phyloP scores from a whole-genome alignment of 2,888 invertebrate genomes.

The Rotaria socialis region DNA sequence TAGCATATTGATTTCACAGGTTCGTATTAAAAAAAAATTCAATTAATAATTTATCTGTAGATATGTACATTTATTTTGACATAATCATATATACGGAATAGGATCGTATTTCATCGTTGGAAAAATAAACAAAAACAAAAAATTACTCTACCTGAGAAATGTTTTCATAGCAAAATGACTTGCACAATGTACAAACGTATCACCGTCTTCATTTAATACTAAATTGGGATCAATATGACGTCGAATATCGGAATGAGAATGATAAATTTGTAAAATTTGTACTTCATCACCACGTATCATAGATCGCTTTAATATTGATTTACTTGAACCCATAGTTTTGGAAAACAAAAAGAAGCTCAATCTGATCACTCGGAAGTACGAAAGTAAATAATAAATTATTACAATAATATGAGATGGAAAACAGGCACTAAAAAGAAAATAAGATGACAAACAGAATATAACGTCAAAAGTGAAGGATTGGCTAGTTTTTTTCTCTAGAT shows the following conservation, averaged over 20 bases:
- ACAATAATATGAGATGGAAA: neutral
- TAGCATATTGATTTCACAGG: no score
- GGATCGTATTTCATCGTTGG: no score
- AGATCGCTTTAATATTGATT: neutral
- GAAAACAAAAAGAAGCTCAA: neutral
- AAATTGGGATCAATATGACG: neutral
- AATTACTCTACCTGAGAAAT: slow-evolving; percentile 3
- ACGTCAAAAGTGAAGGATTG: neutral
- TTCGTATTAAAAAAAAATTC: no score
- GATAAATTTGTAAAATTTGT: slow-evolving; percentile 1
- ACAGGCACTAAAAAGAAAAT: neutral
- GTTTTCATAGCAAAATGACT: slow-evolving; percentile 2
- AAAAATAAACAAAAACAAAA: neutral
- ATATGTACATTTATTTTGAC: no score
- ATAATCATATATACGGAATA: no score
- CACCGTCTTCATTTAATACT: neutral
- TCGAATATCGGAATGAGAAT: neutral
- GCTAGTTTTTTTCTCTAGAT: neutral
- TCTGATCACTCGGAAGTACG: neutral
- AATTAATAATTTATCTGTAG: no score
- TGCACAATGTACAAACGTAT: neutral
- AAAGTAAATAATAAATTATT: neutral
- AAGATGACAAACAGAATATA: neutral
- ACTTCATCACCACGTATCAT: neutral
- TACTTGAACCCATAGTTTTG: neutral